phyloP scores from a whole-genome alignment of 37 sponge, comb jelly and placozoan species.

The Axinella damicornis region DNA sequence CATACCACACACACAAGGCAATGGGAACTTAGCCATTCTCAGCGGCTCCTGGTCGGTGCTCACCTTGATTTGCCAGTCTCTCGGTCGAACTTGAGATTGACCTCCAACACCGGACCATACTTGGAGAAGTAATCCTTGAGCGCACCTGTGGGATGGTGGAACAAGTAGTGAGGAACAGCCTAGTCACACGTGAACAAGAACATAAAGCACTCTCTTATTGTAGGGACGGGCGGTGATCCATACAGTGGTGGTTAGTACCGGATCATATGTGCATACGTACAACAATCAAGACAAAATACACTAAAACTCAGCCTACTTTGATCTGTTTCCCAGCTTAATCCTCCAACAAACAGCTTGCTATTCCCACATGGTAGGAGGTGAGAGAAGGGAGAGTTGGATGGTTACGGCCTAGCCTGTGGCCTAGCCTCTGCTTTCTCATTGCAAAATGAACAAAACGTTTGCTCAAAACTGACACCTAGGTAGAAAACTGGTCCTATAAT shows the following conservation, averaged over 20 bases:
- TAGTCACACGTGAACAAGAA: neutral
- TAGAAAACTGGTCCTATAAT: too few species aligned
- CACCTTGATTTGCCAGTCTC: slow-evolving; percentile 55
- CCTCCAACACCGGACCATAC: slow-evolving; percentile 61
- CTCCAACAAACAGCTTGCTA: slow-evolving; percentile 91
- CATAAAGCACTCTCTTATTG: too few species aligned
- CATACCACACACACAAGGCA: too few species aligned
- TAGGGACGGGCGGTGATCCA: too few species aligned
- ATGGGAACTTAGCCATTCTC: too few species aligned
- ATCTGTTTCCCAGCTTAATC: slow-evolving; percentile 73
- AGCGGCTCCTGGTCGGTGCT: too few species aligned
- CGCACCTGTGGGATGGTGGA: too few species aligned
- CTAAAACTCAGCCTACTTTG: slow-evolving; percentile 45
- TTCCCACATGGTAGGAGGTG: neutral
- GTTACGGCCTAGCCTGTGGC: slow-evolving; percentile 32
- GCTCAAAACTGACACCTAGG: too few species aligned
- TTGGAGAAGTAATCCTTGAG: slow-evolving; percentile 69
- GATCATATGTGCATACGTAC: too few species aligned
- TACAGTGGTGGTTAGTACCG: too few species aligned
- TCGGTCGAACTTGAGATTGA: slow-evolving; percentile 64
- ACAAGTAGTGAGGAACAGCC: neutral
- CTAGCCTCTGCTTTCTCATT: slow-evolving; percentile 8
- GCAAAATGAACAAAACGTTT: too few species aligned
- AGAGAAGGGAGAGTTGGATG: neutral
- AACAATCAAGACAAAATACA: neutral